Percentiles rank a stretch among this genome's conserved stretches.
Evolutionary conservation across 2,797 vertebrate genomes (phyloP).

Genomic region (Onychomys leucogaster): DNA sequence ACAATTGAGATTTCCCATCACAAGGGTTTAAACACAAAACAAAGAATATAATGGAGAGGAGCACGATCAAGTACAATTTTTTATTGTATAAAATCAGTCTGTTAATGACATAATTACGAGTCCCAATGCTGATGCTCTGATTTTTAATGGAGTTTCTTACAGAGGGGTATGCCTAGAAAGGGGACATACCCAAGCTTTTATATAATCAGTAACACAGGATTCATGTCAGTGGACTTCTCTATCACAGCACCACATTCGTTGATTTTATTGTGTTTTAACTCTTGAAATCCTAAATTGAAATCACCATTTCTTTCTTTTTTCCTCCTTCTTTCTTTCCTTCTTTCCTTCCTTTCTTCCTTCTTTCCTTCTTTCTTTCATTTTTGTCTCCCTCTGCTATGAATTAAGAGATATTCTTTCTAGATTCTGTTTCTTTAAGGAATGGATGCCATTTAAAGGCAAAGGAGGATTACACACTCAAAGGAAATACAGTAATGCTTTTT

Average conservation of each 20-base stretch:
- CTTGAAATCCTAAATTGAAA: not conserved
- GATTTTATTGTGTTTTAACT: not conserved
- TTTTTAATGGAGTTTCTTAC: not conserved
- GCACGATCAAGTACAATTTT: not conserved
- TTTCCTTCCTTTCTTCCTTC: not conserved
- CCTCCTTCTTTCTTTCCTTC: not conserved
- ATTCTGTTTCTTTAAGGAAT: not conserved
- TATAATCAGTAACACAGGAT: not conserved
- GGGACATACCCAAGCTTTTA: not conserved
- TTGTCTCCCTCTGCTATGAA: not conserved
- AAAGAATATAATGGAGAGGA: not conserved
- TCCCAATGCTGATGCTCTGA: not conserved
- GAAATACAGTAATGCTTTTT: not conserved
- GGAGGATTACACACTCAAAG: not conserved
- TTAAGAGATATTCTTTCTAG: not conserved
- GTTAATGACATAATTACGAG: not conserved
- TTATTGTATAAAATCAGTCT: not conserved
- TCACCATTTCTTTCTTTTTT: not conserved
- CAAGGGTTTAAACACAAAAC: not conserved
- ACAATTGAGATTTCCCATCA: not conserved
- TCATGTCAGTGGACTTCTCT: fast-evolving
- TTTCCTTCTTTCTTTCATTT: not conserved
- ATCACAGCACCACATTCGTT: not conserved
- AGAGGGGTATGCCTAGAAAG: not conserved
- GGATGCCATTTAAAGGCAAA: not conserved